Base-by-base conservation (phyloP, 1,140 invertebrate genomes). In the Hypothenemus hampei region DNA sequence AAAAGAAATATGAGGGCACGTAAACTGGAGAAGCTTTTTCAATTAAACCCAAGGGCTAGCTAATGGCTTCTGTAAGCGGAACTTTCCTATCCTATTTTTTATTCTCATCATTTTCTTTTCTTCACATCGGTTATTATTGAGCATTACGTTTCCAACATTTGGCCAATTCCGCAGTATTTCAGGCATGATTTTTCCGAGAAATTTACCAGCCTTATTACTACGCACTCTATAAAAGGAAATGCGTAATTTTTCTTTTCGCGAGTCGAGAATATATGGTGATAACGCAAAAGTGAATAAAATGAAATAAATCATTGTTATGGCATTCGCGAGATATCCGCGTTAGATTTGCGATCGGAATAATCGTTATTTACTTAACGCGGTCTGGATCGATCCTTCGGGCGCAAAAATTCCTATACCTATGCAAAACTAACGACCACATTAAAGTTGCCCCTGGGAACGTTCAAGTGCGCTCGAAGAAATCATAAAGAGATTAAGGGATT, bases 401-500 rank as follows among this genome's bases (percentile, higher is more conserved):
- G 33, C 33, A 31, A 46, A 33, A 36, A 51, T 51, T 41, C 37
- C 39, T 22, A 51, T 41, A 41, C 37, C 48, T 51, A 51, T 51
- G 48, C 37, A 51, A 51, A 51, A 51, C 48, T 41, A 51, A 51
- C 48, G 48, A 41, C 36, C 48, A 36, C 48, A 51, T 51, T 51
- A 40, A 49, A 41, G 48, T 51, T 41, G 13, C 48, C 48, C 48
- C 10, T 29, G 48, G 48, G 48, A 51, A 41, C 35, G 16, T 51
- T 41, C 36, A 36, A 51, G 48, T 45, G 50, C 40, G 46, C 57
- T 59, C 50, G 31, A 50, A 59, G 57, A 59, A 59, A 59, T 54
- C 57, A 59, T 59, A 59, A 59, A 59, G 57, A 55, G 57, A 59
- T 59, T 59, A 54, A 22, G 51, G 57, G 57, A 59, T 59, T 59